These are phyloP conservation scores for Listronotus bonariensis DNA, from an alignment of 1,140 invertebrate genomes.

Conservation along the genomic window DNA sequence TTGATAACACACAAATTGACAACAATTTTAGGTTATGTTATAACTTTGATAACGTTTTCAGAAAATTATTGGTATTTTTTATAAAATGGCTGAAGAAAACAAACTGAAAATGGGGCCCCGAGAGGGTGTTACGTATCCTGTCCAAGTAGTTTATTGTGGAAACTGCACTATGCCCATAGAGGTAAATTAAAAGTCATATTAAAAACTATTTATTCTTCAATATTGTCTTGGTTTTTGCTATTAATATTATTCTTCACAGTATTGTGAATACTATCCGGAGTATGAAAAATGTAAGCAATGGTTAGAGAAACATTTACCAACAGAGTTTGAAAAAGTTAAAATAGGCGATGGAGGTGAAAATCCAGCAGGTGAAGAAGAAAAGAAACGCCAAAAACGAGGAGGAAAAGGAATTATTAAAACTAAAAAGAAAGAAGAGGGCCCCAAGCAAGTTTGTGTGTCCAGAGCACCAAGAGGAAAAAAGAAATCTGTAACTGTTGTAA, in stretches of 20 bases:
- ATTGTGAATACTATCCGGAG: constrained; percentile 97
- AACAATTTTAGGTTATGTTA: no score
- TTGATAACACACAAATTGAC: no score
- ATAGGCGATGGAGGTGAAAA: constrained; percentile 75
- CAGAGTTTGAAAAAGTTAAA: constrained; percentile 88
- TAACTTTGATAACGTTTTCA: no score
- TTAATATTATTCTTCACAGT: constrained; percentile 58
- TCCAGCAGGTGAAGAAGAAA: constrained; percentile 83
- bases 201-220: no score
- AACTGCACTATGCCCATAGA: constrained; percentile 94
- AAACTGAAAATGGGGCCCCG: constrained; percentile 57
- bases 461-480: constrained; percentile 96
- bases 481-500: constrained; percentile 95
- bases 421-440: constrained; percentile 82
- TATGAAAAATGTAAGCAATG: constrained; percentile 97
- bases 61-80: not conserved
- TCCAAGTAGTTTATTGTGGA: constrained; percentile 90
- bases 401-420: constrained; percentile 88
- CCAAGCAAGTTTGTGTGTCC: constrained; percentile 82
- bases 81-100: constrained; percentile 46
- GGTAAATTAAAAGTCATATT: constrained; percentile 56
- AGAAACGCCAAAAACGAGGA: constrained; percentile 89
- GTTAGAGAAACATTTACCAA: constrained; percentile 92
- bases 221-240: no score
- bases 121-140: constrained; percentile 74